Evolutionary conservation across 37 sponge, comb jelly and placozoan genomes (phyloP).

Genomic region (Ephydatia muelleri): DNA sequence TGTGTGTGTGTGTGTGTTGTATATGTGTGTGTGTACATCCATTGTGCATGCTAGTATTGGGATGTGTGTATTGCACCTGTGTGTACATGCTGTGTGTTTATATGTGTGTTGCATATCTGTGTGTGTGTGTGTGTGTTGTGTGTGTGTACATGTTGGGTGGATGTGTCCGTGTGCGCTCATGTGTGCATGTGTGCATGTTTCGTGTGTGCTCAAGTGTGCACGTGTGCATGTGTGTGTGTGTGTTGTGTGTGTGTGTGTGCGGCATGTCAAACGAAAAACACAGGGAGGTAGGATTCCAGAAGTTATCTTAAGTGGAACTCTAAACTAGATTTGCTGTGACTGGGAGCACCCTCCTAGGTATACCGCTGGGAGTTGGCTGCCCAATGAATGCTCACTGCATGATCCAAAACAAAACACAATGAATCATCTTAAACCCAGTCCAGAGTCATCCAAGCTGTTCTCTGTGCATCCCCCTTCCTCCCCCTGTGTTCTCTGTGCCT

Average conservation of each 20-base stretch:
- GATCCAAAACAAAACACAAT: background rate
- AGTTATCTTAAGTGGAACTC: background rate
- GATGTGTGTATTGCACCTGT: background rate
- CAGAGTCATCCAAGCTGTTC: background rate
- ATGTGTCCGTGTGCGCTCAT: slow-evolving; percentile 13
- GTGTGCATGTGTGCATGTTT: slow-evolving; percentile 1
- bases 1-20: background rate
- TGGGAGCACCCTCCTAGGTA: background rate
- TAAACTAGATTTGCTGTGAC: background rate
- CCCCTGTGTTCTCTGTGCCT: background rate
- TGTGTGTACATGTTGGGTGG: slow-evolving; percentile 28
- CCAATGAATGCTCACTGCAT: background rate
- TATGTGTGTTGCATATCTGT: slow-evolving; percentile 5
- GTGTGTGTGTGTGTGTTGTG: slow-evolving; percentile 29
- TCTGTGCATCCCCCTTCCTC: background rate
- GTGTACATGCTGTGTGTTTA: too few relatives aligned
- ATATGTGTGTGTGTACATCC: background rate
- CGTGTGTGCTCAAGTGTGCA: too few relatives aligned
- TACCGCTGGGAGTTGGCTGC: background rate
- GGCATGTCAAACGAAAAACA: background rate
- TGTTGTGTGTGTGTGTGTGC: slow-evolving; percentile 22
- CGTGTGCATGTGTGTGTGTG: slow-evolving; percentile 15
- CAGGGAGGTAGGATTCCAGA: background rate
- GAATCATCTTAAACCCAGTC: slow-evolving; percentile 10
- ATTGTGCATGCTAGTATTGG: too few relatives aligned